Evolutionary conservation across 1,140 invertebrate species (phyloP).

Genomic region (Achroia grisella): DNA sequence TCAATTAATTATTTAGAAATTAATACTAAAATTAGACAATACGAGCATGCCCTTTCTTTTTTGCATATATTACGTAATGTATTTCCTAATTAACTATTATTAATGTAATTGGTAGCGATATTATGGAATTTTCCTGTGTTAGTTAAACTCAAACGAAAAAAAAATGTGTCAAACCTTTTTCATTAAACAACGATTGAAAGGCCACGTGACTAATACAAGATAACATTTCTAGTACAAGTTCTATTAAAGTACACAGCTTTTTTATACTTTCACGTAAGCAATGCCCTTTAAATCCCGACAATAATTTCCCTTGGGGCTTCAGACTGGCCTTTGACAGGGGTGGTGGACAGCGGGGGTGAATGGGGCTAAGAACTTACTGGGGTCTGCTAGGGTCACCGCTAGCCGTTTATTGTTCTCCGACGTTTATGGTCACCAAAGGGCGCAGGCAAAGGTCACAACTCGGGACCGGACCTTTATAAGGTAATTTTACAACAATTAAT

Average conservation of each 20-base stretch:
- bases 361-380: slow-evolving; percentile 50
- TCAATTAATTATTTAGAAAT: no score
- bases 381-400: slow-evolving; percentile 54
- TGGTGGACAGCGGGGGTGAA: slow-evolving; percentile 54
- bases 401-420: slow-evolving; percentile 62
- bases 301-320: slow-evolving; percentile 65
- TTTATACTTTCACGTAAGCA: slow-evolving; percentile 62
- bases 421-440: slow-evolving; percentile 68
- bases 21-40: no score
- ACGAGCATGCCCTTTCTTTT: no score
- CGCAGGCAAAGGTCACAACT: slow-evolving; percentile 46
- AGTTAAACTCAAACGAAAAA: no score
- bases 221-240: slow-evolving; percentile 43
- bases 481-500: slow-evolving; percentile 55
- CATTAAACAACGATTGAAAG: slow-evolving; percentile 8
- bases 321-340: slow-evolving; percentile 65
- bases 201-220: slow-evolving; percentile 53
- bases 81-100: no score
- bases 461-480: slow-evolving; percentile 15
- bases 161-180: slow-evolving; percentile 1
- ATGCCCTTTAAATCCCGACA: slow-evolving; percentile 70
- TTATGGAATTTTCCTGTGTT: no score
- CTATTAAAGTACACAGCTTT: slow-evolving; percentile 61
- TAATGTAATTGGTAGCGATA: no score
- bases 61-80: no score